Evolutionary conservation across 1,140 invertebrate species (phyloP).

Genomic region (Cydia splendana): DNA sequence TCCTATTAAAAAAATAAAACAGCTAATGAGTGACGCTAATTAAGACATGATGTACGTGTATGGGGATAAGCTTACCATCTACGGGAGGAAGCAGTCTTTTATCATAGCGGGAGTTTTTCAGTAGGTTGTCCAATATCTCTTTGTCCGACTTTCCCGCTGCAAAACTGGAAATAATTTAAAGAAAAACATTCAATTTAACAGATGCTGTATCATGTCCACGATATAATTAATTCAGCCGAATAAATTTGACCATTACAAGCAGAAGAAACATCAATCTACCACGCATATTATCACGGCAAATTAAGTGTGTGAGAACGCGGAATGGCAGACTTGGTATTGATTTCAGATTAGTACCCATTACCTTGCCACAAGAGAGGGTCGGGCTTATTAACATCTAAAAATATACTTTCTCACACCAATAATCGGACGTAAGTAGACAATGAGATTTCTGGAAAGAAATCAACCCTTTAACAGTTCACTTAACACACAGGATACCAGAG

Average conservation of each 20-base stretch:
- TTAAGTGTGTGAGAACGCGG: constrained; percentile 43
- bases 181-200: not conserved
- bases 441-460: not conserved
- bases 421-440: constrained; percentile 13
- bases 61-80: constrained; percentile 83
- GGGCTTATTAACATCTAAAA: constrained; percentile 37
- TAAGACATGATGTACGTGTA: constrained; percentile 29
- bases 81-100: constrained; percentile 92
- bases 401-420: constrained; percentile 32
- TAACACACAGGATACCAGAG: too few species aligned
- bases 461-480: not conserved
- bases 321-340: constrained; percentile 46
- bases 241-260: not conserved
- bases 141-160: constrained; percentile 94
- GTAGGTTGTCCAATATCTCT: constrained; percentile 91
- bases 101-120: constrained; percentile 90
- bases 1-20: constrained; percentile 35
- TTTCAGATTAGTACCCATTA: constrained; percentile 52
- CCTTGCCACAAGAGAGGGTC: constrained; percentile 41
- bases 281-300: constrained; percentile 45
- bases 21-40: constrained; percentile 30
- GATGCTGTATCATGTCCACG: not conserved
- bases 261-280: constrained; percentile 39
- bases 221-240: not conserved
- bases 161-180: constrained; percentile 81